Conservation (phyloP, 2,113 vertebrate species). For the Tragelaphus buxtoni region DNA sequence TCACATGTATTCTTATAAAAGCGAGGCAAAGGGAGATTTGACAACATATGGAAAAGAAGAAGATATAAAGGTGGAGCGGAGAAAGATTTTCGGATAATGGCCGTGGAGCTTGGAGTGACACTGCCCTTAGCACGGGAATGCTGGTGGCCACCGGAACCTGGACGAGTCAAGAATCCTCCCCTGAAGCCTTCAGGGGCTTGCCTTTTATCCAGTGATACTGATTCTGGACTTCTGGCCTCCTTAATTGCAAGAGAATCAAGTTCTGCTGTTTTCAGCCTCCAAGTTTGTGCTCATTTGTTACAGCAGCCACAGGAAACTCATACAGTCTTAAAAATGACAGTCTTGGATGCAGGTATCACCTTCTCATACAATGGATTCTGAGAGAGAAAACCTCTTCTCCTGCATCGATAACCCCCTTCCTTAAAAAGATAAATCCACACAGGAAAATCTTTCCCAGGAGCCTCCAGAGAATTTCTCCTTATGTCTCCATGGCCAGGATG, state of each 20-base stretch:
- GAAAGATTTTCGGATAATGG: neutral
- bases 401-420: neutral
- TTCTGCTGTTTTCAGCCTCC: neutral
- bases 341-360: neutral
- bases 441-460: neutral
- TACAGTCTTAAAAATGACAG: neutral
- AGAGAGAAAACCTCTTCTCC: neutral
- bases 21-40: neutral
- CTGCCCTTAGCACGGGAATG: rapidly evolving
- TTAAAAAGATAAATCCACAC: neutral
- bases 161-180: neutral
- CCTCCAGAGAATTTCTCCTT: neutral
- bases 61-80: neutral
- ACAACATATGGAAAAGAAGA: neutral
- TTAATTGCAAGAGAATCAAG: neutral
- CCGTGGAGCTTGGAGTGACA: neutral
- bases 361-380: neutral
- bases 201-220: neutral
- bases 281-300: neutral
- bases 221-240: neutral
- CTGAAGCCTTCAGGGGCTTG: neutral
- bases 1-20: neutral
- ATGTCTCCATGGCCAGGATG: neutral
- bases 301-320: neutral
- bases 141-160: neutral